Evolutionary conservation across 2,113 vertebrate genomes (phyloP).

Genomic region (Melanerpes formicivorus): DNA sequence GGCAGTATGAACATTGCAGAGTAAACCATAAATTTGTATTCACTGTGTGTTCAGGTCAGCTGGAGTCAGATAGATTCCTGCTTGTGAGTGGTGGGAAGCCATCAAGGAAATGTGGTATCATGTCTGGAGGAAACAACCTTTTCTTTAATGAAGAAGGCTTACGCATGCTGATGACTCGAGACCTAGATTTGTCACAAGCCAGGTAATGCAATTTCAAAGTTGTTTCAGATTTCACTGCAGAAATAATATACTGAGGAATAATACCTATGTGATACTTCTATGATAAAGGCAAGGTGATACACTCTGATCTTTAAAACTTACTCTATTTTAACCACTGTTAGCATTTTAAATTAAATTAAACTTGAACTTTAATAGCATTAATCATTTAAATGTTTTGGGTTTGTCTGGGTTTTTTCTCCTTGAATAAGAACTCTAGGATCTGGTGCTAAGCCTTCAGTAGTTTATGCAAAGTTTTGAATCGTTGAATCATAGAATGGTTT

Average conservation of each 20-base stretch:
- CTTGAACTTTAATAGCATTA: background rate
- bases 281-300: background rate
- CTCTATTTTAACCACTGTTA: background rate
- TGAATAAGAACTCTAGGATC: background rate
- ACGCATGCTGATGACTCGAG: slow-evolving; percentile 93
- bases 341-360: background rate
- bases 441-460: background rate
- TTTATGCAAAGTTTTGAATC: background rate
- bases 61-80: slow-evolving; percentile 88
- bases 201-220: slow-evolving; percentile 79
- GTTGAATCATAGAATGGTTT: too few species aligned
- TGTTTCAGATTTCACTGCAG: background rate
- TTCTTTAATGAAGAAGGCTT: slow-evolving; percentile 97
- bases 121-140: slow-evolving; percentile 95
- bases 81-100: slow-evolving; percentile 94
- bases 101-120: slow-evolving; percentile 95
- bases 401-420: background rate
- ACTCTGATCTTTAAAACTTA: background rate
- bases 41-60: slow-evolving; percentile 77
- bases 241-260: background rate
- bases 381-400: background rate
- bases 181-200: slow-evolving; percentile 94
- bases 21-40: slow-evolving; percentile 47
- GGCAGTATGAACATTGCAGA: background rate
- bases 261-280: background rate